Percentiles rank a stretch among this genome's conserved stretches.
Conservation (phyloP, 2,888 invertebrate species). For the Lottia gigantea region DNA sequence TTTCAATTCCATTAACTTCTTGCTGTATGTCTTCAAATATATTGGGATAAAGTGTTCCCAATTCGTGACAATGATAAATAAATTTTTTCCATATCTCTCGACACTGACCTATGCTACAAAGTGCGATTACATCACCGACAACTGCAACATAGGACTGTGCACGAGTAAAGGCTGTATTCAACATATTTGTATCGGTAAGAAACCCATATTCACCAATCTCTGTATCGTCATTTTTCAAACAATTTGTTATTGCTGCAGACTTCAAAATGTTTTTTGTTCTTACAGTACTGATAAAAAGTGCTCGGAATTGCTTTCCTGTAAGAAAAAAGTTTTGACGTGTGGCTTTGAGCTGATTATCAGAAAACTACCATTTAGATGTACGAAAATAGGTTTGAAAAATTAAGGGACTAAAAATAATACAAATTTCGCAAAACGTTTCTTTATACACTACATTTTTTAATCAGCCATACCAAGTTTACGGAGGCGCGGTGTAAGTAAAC, state of each 20-base stretch:
- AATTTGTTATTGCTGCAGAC: conserved; percentile 28
- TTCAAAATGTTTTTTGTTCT: conserved; percentile 52
- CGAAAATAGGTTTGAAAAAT: too few species aligned
- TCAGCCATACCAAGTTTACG: too few species aligned
- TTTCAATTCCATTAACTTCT: background rate
- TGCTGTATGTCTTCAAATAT: background rate
- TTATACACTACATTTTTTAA: too few species aligned
- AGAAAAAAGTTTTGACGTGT: conserved; percentile 18
- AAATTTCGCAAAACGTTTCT: too few species aligned
- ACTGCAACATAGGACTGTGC: conserved; percentile 61
- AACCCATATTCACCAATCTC: conserved; percentile 60
- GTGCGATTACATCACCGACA: conserved; percentile 60
- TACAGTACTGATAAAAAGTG: conserved; percentile 62
- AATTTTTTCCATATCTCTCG: conserved; percentile 6
- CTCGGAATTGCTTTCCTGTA: conserved; percentile 63
- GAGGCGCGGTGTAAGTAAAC: too few species aligned
- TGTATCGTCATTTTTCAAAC: conserved; percentile 42
- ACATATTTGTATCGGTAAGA: conserved; percentile 59
- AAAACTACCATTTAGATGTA: too few species aligned
- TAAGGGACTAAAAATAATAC: too few species aligned
- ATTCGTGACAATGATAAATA: background rate
- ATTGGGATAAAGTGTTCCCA: background rate
- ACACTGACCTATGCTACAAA: conserved; percentile 63
- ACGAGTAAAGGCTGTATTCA: conserved; percentile 64
- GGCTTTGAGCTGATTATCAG: too few species aligned